Evolutionary conservation across 2,113 vertebrate species (phyloP).

Genomic region (Calidris pugnax): DNA sequence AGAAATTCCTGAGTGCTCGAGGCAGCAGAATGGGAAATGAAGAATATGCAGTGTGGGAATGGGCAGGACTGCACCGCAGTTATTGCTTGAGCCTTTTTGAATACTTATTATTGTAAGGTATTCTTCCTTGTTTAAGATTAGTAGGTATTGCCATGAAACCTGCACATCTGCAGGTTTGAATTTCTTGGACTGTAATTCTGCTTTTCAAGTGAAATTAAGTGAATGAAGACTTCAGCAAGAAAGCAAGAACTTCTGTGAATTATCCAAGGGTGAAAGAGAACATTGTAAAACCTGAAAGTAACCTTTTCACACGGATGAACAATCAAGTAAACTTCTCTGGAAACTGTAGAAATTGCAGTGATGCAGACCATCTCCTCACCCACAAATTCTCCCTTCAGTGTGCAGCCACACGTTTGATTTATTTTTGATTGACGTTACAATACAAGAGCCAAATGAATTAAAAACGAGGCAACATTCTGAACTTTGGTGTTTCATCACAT

Average conservation of each 20-base stretch:
- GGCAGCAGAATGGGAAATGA: neutral
- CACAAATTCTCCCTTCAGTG: slow-evolving; percentile 12
- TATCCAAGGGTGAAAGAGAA: neutral
- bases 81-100: neutral
- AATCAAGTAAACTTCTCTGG: neutral
- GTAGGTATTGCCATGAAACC: neutral
- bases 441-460: slow-evolving; percentile 45
- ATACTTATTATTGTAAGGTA: neutral
- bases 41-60: neutral
- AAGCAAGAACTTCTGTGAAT: neutral
- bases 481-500: slow-evolving; percentile 17
- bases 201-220: neutral
- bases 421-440: slow-evolving; percentile 57
- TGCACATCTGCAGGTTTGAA: neutral
- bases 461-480: neutral
- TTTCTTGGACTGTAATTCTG: neutral
- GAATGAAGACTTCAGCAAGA: neutral
- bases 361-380: slow-evolving; percentile 13
- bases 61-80: neutral
- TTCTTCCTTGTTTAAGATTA: neutral
- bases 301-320: neutral
- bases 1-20: neutral
- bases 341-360: neutral
- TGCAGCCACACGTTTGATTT: slow-evolving; percentile 33
- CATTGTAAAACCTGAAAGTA: neutral